Conservation (phyloP, 2,797 vertebrate genomes). For the Sus cebifrons region DNA sequence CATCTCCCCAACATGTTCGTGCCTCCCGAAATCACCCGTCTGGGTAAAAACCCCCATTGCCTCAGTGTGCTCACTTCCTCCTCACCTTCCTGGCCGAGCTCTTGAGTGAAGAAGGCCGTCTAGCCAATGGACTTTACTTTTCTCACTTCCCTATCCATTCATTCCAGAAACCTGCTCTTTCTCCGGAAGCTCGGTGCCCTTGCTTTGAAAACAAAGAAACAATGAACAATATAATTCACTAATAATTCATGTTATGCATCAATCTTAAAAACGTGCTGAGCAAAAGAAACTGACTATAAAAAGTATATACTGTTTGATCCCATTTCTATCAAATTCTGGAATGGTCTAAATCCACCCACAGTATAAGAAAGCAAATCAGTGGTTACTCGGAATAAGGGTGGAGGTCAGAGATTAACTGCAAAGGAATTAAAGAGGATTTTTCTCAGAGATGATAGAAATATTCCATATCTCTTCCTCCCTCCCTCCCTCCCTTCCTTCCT, state of each 20-base stretch:
- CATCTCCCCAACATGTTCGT: background rate
- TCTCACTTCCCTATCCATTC: background rate
- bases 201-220: background rate
- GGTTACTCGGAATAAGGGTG: background rate
- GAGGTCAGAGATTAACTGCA: background rate
- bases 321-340: conserved; percentile 31
- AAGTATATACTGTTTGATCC: background rate
- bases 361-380: background rate
- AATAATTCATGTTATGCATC: background rate
- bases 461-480: background rate
- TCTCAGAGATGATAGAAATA: background rate
- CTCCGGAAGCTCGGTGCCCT: background rate
- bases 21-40: conserved; percentile 8
- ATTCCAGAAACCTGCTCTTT: background rate
- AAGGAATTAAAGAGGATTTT: background rate
- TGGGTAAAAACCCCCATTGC: background rate
- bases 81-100: background rate
- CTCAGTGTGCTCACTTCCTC: background rate
- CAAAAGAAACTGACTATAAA: conserved; percentile 31
- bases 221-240: background rate
- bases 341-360: background rate
- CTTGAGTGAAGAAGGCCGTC: background rate
- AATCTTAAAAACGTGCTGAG: conserved; percentile 8
- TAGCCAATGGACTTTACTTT: background rate
- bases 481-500: no score